Evolutionary conservation across 2,888 invertebrate species (phyloP).

Genomic region (Meghimatium bilineatum): DNA sequence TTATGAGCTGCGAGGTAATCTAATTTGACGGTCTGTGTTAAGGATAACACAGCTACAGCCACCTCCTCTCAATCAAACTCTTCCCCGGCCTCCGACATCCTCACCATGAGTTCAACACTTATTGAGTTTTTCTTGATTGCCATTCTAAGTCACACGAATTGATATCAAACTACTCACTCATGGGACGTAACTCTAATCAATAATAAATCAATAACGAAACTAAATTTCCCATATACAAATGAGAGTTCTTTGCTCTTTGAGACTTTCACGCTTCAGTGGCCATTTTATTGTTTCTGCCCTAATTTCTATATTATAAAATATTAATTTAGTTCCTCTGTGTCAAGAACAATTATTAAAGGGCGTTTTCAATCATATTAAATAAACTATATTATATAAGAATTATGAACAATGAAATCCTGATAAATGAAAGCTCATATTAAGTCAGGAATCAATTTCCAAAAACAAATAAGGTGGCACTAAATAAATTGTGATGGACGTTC

Average conservation of each 20-base stretch:
- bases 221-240: neutral
- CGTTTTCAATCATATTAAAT: neutral
- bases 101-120: neutral
- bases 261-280: neutral
- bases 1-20: slow-evolving; percentile 32
- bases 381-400: neutral
- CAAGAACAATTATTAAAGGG: neutral
- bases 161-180: neutral
- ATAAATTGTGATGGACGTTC: neutral
- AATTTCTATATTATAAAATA: neutral
- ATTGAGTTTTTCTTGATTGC: neutral
- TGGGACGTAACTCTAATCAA: neutral
- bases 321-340: neutral
- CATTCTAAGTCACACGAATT: neutral
- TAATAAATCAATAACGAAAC: neutral
- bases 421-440: neutral
- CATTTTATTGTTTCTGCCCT: neutral
- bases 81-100: neutral
- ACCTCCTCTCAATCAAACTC: neutral
- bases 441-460: neutral
- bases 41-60: neutral
- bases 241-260: neutral
- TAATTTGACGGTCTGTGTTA: slow-evolving; percentile 31
- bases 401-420: neutral
- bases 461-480: neutral